Evolutionary conservation across 2,113 vertebrate species (phyloP).

Genomic region (Scatophagus argus): DNA sequence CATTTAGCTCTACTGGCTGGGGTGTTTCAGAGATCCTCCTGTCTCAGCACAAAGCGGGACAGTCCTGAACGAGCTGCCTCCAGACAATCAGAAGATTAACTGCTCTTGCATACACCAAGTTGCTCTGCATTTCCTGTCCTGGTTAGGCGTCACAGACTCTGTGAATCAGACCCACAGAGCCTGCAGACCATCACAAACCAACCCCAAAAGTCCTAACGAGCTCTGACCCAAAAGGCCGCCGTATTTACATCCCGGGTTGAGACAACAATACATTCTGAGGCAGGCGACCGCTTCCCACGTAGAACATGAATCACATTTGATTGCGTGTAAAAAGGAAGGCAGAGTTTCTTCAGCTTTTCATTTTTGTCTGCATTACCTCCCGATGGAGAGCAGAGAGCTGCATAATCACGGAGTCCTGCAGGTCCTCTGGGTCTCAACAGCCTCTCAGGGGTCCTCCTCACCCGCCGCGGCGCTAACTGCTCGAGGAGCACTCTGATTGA

Average conservation of each 20-base stretch:
- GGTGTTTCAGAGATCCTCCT: no score
- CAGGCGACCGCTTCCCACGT: background rate
- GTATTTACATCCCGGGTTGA: background rate
- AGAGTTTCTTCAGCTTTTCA: constrained; percentile 8
- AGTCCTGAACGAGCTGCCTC: no score
- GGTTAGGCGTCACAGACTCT: no score
- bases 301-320: constrained; percentile 41
- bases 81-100: no score
- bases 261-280: background rate
- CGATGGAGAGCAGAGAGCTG: constrained; percentile 11
- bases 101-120: no score
- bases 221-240: background rate
- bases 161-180: background rate
- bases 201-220: background rate
- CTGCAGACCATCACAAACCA: background rate
- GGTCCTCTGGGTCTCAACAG: constrained; percentile 28
- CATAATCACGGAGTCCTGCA: constrained; percentile 52
- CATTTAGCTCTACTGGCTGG: no score
- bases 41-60: no score
- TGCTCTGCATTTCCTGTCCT: no score
- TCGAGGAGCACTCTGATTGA: constrained; percentile 49
- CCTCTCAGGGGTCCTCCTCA: constrained; percentile 20
- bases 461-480: constrained; percentile 39
- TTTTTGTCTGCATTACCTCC: constrained; percentile 60
- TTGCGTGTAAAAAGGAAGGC: constrained; percentile 29